Percentiles rank a stretch among this genome's conserved stretches.
These are phyloP conservation scores for Noctua janthe DNA, from an alignment of 2,888 invertebrate species.

Conservation along the genomic window DNA sequence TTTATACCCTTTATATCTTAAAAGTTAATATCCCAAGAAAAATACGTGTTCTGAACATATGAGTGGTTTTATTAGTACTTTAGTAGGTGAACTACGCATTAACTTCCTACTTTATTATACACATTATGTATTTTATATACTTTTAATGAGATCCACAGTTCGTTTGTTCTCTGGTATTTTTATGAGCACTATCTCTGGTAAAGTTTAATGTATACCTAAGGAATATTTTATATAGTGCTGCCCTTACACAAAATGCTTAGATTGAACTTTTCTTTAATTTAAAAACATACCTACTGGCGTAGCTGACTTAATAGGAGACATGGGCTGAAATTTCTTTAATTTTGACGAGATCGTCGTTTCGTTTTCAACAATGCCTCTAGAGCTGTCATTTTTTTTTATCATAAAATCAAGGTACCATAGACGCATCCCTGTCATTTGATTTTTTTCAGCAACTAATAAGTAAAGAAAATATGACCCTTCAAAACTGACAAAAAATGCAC, in stretches of 20 bases:
- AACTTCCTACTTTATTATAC: conserved; percentile 36
- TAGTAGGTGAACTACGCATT: conserved; percentile 18
- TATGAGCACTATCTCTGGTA: conserved; percentile 19
- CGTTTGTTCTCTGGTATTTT: conserved; percentile 51
- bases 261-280: not conserved
- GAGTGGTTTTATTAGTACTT: conserved; percentile 38
- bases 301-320: not conserved
- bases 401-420: too few species aligned
- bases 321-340: too few species aligned
- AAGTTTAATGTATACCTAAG: conserved; percentile 1
- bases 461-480: too few species aligned
- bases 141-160: conserved; percentile 45
- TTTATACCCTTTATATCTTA: not conserved
- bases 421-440: too few species aligned
- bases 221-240: conserved; percentile 3
- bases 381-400: too few species aligned
- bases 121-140: conserved; percentile 35
- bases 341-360: too few species aligned
- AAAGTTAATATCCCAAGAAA: conserved; percentile 15
- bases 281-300: not conserved
- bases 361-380: too few species aligned
- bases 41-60: conserved; percentile 23
- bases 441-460: too few species aligned
- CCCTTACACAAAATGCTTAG: not conserved
- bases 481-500: too few species aligned